Evolutionary conservation across 2,888 invertebrate genomes (phyloP), one percentile per base, ranked within the genome.

Genomic region (Coleophora flavipennella): DNA sequence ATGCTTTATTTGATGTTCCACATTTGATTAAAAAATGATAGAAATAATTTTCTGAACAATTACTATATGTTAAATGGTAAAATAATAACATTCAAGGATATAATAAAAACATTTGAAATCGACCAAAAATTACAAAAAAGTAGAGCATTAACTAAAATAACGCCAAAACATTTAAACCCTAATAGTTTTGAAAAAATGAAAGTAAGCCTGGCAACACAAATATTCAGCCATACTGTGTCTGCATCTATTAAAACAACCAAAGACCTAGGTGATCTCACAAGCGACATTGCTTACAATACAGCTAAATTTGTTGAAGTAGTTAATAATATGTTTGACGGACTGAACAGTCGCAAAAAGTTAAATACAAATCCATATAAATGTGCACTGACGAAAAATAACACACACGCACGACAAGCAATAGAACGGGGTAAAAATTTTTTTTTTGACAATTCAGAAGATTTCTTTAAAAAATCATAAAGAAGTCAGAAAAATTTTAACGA

Each of bases 21-120:
- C 45, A 47, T 38, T 34, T 45, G 31, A 41, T n/a, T 49, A n/a
- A 46, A 49, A 44, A 45, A 42, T 40, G 29, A 47, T 8, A 41
- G 44, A 34, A 46, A 44, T 33, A 43, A 48, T 44, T 41, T 44
- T n/a, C 25, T 20, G 37, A 4, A 29, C 34, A 32, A 38, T 29
- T 39, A 20, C 27, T 41, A n/a, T n/a, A n/a, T n/a, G n/a, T n/a
- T n/a, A n/a, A n/a, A n/a, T n/a, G n/a, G n/a, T n/a, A n/a, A n/a
- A n/a, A n/a, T n/a, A n/a, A n/a, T n/a, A n/a, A n/a, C 20, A 12
- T 36, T 3, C 12, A 7, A 29, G 1, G 29, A 29, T 29, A 36
- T 43, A 3, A 11, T 37, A 20, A 38, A 38, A 33, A 35, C 40
- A 11, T 44, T 41, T 33, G 29, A 41, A 11, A 34, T 44, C n/a